Evolutionary conservation across 2,113 vertebrate genomes (phyloP).

Genomic region (Rhadina sibilatrix): DNA sequence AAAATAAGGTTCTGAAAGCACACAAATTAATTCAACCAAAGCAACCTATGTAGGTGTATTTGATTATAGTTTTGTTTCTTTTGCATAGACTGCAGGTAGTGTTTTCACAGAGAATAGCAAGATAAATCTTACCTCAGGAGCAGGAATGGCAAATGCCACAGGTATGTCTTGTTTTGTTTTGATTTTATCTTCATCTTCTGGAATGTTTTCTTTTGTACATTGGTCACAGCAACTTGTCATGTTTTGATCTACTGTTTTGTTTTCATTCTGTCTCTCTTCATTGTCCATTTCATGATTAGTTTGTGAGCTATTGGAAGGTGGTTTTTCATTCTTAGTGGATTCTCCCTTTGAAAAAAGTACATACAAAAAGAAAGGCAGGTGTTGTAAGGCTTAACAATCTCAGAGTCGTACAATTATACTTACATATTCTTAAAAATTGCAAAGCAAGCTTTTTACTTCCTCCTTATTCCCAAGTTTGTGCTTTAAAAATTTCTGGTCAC

Average conservation of each 20-base stretch:
- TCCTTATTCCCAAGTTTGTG: not conserved
- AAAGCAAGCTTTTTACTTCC: not conserved
- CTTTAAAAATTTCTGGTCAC: not conserved
- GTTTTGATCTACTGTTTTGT: constrained; percentile 62
- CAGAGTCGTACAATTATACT: not conserved
- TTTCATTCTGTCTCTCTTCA: constrained; percentile 17
- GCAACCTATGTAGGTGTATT: accelerated
- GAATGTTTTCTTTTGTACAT: constrained; percentile 39
- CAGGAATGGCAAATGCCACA: constrained; percentile 63
- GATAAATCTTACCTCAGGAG: constrained; percentile 31
- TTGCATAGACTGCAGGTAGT: not conserved
- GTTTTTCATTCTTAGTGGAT: not conserved
- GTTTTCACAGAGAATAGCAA: not conserved
- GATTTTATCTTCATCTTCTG: constrained; percentile 6
- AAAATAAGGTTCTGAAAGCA: not conserved
- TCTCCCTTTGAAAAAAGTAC: constrained; percentile 3
- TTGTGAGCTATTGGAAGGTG: constrained; percentile 71
- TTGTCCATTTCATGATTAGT: constrained; percentile 67
- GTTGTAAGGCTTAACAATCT: not conserved
- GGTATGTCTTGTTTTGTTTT: constrained; percentile 15
- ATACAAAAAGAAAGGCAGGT: not conserved
- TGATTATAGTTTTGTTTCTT: not conserved
- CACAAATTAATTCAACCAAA: not conserved
- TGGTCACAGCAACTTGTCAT: constrained; percentile 70
- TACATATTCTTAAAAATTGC: not conserved